phyloP scores from a whole-genome alignment of 2,797 vertebrate genomes.

The Bradypodion ventrale region DNA sequence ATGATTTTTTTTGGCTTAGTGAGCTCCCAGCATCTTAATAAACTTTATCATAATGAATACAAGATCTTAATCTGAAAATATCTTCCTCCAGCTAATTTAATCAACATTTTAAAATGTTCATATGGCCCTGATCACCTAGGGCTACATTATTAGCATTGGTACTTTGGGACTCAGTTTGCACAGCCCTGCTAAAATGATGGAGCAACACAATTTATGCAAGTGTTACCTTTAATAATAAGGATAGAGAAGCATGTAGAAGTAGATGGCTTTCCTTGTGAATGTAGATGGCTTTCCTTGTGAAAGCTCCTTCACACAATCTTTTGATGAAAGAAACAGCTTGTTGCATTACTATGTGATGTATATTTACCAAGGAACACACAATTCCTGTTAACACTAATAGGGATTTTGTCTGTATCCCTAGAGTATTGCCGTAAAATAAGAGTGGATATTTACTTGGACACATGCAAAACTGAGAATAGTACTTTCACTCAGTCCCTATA shows the following conservation, averaged over 20 bases:
- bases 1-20: conserved; percentile 58
- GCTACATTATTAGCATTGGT: conserved; percentile 51
- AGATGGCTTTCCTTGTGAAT: conserved; percentile 53
- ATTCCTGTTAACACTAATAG: conserved; percentile 9
- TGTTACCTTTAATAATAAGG: conserved; percentile 50
- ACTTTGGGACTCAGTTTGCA: conserved; percentile 51
- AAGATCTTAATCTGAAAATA: conserved; percentile 52
- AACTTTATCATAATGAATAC: conserved; percentile 60
- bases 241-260: conserved; percentile 46
- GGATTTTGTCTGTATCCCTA: neutral
- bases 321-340: conserved; percentile 46
- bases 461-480: conserved; percentile 4
- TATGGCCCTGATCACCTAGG: conserved; percentile 45
- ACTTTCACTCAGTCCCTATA: neutral
- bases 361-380: neutral
- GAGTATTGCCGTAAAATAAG: neutral
- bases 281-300: conserved; percentile 19
- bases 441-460: conserved; percentile 41
- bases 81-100: conserved; percentile 54
- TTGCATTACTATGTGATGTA: neutral
- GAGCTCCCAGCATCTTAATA: conserved; percentile 56
- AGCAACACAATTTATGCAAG: conserved; percentile 51
- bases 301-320: conserved; percentile 31
- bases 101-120: conserved; percentile 58
- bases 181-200: conserved; percentile 46